A percentile compares a stretch with the other conserved stretches of the same genome.
phyloP scores from a whole-genome alignment of 1,140 invertebrate species.

The Drosophila auraria region DNA sequence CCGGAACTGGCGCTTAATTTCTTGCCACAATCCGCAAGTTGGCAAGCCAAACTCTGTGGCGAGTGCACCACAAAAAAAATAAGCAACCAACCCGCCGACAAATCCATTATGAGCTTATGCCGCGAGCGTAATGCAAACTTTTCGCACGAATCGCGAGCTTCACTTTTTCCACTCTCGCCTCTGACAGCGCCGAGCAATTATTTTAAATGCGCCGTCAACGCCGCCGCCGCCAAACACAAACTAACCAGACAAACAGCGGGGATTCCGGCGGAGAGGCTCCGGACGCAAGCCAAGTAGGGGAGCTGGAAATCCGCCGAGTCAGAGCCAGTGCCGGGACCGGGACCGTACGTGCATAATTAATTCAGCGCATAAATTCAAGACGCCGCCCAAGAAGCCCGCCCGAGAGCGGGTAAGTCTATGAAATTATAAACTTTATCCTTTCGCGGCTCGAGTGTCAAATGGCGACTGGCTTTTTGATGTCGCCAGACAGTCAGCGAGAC shows the following conservation, averaged over 20 bases:
- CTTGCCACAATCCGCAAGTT: conserved; percentile 49
- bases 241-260: conserved; percentile 73
- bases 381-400: conserved; percentile 44
- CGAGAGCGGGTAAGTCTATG: conserved; percentile 64
- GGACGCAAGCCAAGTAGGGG: not conserved
- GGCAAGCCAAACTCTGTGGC: conserved; percentile 38
- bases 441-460: conserved; percentile 45
- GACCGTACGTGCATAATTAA: conserved; percentile 81
- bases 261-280: conserved; percentile 16
- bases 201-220: conserved; percentile 78
- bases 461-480: conserved; percentile 65
- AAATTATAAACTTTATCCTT: conserved; percentile 83
- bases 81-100: conserved; percentile 65
- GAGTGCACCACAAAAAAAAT: conserved; percentile 15
- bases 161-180: conserved; percentile 59
- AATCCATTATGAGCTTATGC: conserved; percentile 81
- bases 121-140: conserved; percentile 77
- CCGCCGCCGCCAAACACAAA: conserved; percentile 62
- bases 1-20: conserved; percentile 22
- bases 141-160: conserved; percentile 74
- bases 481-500: conserved; percentile 28
- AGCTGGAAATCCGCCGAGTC: conserved; percentile 13
- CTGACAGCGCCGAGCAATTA: conserved; percentile 68
- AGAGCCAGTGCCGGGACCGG: conserved; percentile 4
- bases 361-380: conserved; percentile 82